Conservation (phyloP, 2,113 vertebrate species). For the Elaphurus davidianus region DNA sequence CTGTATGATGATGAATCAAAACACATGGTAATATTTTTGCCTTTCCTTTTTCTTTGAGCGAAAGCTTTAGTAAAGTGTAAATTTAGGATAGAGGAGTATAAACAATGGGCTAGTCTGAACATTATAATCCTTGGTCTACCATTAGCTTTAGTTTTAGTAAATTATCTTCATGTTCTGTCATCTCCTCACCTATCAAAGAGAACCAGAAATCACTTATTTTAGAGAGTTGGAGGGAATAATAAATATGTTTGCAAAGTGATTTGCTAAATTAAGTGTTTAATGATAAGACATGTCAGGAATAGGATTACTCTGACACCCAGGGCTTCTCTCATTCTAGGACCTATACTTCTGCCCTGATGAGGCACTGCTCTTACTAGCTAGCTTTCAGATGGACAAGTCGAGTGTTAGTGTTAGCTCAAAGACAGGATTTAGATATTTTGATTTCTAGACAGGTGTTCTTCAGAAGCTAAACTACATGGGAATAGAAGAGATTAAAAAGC, state of each 20-base stretch:
- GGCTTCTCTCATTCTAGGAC: not conserved
- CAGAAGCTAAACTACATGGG: not conserved
- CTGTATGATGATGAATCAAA: not conserved
- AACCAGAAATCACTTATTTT: not conserved
- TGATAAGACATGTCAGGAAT: not conserved
- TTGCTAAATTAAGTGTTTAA: not conserved
- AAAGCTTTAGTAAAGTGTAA: not conserved
- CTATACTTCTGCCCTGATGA: not conserved
- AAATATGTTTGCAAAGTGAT: not conserved
- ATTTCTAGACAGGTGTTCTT: conserved; percentile 1
- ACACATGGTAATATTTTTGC: not conserved
- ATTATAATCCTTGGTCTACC: not conserved
- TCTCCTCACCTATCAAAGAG: not conserved
- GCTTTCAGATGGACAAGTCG: not conserved
- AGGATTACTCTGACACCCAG: not conserved
- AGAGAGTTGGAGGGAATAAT: not conserved
- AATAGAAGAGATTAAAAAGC: conserved; percentile 16
- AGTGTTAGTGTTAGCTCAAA: conserved; percentile 8
- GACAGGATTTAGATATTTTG: conserved; percentile 16
- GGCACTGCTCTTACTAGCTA: not conserved
- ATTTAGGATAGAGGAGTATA: not conserved
- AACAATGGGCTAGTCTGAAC: not conserved
- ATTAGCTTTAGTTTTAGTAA: conserved; percentile 13
- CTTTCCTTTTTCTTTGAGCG: not conserved
- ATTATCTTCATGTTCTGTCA: not conserved